Evolutionary conservation across 2,113 vertebrate genomes (phyloP).

Genomic region (Canis aureus): DNA sequence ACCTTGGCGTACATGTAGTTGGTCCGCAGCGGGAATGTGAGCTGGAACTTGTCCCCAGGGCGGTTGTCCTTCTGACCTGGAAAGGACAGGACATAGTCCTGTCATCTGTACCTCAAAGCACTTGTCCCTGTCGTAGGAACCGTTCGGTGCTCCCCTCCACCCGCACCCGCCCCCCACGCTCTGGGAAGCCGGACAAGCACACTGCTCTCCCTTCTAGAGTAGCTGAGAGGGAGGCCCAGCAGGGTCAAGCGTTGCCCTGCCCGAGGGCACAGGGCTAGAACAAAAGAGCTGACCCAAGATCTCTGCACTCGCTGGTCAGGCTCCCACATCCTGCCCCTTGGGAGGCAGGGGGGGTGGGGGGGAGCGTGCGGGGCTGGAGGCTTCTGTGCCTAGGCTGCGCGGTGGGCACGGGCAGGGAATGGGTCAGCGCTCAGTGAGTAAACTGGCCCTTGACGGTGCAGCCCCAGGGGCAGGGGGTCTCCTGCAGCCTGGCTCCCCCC

Average conservation of each 20-base stretch:
- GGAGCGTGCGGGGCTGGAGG: background rate
- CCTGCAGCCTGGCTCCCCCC: background rate
- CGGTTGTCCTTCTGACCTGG: slow-evolving; percentile 96
- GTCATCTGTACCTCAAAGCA: background rate
- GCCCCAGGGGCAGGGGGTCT: background rate
- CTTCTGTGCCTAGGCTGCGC: background rate
- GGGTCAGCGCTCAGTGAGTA: no score
- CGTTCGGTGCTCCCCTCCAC: background rate
- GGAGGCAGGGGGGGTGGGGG: background rate
- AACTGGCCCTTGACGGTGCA: background rate
- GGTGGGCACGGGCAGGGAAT: background rate
- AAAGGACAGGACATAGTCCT: background rate
- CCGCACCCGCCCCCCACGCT: background rate
- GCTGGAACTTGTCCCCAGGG: slow-evolving; percentile 95
- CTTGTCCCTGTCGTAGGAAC: background rate
- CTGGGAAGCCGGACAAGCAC: background rate
- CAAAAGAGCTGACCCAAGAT: background rate
- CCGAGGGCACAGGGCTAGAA: background rate
- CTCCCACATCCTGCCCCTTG: background rate
- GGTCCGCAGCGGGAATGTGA: slow-evolving; percentile 96
- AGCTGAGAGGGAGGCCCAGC: background rate
- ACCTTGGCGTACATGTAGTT: slow-evolving; percentile 99
- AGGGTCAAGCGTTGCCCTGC: background rate
- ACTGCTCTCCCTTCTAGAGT: background rate
- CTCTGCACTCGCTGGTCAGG: background rate